Evolutionary conservation across 2,888 invertebrate genomes (phyloP).

Genomic region (Electrophaes corylata): DNA sequence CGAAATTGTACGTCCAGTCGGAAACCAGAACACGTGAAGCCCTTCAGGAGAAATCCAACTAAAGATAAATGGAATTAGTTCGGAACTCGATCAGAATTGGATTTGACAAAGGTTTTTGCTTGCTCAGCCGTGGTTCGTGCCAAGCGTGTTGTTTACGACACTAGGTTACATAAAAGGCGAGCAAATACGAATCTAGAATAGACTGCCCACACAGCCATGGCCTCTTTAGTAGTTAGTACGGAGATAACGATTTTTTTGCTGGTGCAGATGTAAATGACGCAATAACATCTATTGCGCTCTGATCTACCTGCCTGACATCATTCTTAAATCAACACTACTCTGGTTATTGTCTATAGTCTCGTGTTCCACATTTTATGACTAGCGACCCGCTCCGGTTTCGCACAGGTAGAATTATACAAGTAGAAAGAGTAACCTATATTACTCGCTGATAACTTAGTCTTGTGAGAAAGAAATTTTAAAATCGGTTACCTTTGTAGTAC

Average conservation of each 20-base stretch:
- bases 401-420: no score
- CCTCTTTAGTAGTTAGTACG: conserved; percentile 5
- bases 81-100: conserved; percentile 49
- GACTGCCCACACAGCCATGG: conserved; percentile 9
- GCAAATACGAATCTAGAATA: conserved; percentile 15
- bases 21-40: conserved; percentile 45
- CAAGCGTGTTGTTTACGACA: conserved; percentile 25
- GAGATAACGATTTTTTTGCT: conserved; percentile 5
- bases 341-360: background rate
- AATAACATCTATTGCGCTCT: background rate
- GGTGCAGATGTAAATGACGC: conserved; percentile 4
- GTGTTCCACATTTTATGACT: background rate
- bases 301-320: background rate
- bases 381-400: no score
- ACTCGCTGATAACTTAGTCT: no score
- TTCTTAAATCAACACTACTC: background rate
- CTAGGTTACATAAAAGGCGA: conserved; percentile 12
- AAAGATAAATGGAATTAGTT: conserved; percentile 50
- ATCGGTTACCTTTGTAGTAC: no score
- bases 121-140: conserved; percentile 27
- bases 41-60: conserved; percentile 45
- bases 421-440: no score
- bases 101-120: conserved; percentile 43
- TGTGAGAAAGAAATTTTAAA: no score
- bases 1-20: conserved; percentile 21